Conservation (phyloP, 1,140 invertebrate genomes). For the Planococcus citri region DNA sequence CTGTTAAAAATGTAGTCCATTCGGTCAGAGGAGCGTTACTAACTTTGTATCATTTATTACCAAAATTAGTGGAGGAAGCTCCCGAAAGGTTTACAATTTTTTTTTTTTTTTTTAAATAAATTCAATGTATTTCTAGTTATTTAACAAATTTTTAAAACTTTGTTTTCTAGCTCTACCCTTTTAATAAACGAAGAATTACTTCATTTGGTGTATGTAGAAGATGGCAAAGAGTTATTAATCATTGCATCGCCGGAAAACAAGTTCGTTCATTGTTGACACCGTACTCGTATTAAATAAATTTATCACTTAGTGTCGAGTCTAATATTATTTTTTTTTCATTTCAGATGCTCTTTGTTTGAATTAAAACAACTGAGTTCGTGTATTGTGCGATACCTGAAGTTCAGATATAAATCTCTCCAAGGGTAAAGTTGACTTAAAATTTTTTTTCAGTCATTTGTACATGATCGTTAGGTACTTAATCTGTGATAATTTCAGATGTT, state of each 20-base stretch:
- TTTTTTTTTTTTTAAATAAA: background rate
- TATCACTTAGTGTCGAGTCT: no score
- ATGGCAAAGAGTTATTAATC: slow-evolving; percentile 25
- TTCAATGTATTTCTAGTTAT: slow-evolving; percentile 19
- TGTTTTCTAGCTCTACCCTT: slow-evolving; percentile 24
- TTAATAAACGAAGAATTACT: slow-evolving; percentile 21
- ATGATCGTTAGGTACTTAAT: slow-evolving; percentile 11
- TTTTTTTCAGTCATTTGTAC: background rate
- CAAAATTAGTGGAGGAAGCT: background rate
- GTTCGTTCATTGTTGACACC: slow-evolving; percentile 22
- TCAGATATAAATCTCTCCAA: slow-evolving; percentile 38
- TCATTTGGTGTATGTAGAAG: slow-evolving; percentile 25
- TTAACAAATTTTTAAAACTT: background rate
- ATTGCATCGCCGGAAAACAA: slow-evolving; percentile 24
- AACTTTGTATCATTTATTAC: slow-evolving; percentile 25
- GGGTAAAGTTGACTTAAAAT: slow-evolving; percentile 25
- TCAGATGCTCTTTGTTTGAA: slow-evolving; percentile 34
- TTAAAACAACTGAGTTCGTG: slow-evolving; percentile 36
- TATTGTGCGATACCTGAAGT: slow-evolving; percentile 39
- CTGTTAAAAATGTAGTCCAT: slow-evolving; percentile 17
- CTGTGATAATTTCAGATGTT: slow-evolving; percentile 34
- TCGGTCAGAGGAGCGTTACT: slow-evolving; percentile 25
- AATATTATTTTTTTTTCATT: no score
- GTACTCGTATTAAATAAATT: no score
- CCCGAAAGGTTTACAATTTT: slow-evolving; percentile 6